Base-by-base conservation (phyloP, 2,888 invertebrate genomes). In the Trichacis sp. region DNA sequence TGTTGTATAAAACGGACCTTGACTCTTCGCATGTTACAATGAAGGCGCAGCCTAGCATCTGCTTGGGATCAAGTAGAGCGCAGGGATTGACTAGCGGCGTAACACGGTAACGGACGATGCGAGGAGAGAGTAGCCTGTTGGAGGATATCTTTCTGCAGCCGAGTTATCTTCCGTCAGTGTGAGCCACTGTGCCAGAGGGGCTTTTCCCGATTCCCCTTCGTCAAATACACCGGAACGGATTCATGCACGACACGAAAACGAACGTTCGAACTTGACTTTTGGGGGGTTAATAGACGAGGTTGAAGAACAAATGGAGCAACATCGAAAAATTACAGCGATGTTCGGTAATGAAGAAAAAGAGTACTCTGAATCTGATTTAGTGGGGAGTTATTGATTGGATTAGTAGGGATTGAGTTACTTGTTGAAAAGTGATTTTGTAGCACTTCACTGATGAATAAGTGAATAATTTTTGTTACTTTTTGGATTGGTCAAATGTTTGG, bases 11-110 rank as follows among this genome's bases (percentile, higher is more conserved):
- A 55, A 53, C 36, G 62, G 56, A 58, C 54, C 66, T 62, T 66
- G 62, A 66, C 66, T 66, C 52, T 50, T 55, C 53, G 62, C 45
- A 53, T 48, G 73, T 80, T 74, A 81, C 82, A 83, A 83, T 82
- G 79, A 75, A 71, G 76, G 75, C 72, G 75, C 75, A 74, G 77
- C 77, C 76, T 67, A 73, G 77, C 83, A 84, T 83, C 83, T 84
- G 83, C 82, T 83, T 66, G 77, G 68, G 78, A 78, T 84, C 83
- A 81, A 82, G 81, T 84, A 77, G n/a, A n/a, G 80, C 83, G 73
- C 62, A 33, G 64, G 71, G 72, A 73, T 63, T 72, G 72, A 66
- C 52, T 62, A 58, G 63, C 59, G 61, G 67, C 55, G 69, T 58
- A 30, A 48, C 48, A 30, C 42, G 48, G 63, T 42, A 55, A 12